Evolutionary conservation across 2,888 invertebrate species (phyloP).

Genomic region (Acanthosepion pharaonis): DNA sequence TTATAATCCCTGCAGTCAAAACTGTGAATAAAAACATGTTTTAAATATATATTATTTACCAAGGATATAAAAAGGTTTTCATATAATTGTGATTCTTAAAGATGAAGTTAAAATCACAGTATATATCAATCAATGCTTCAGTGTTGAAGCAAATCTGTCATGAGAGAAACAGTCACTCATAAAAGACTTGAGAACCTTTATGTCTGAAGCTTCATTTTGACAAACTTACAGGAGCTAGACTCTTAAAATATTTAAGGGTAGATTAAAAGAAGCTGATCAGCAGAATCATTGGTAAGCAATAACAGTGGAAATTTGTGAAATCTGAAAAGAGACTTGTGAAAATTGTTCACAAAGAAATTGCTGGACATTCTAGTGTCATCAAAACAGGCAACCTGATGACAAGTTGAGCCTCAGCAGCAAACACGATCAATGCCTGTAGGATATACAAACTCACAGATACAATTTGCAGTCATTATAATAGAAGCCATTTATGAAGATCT

Average conservation of each 20-base stretch:
- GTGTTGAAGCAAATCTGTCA: not conserved
- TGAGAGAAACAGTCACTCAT: not conserved
- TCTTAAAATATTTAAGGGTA: not conserved
- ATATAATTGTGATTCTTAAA: too few relatives aligned
- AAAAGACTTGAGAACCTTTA: not conserved
- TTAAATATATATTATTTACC: too few relatives aligned
- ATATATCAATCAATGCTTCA: too few relatives aligned
- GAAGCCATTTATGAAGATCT: constrained; percentile 13
- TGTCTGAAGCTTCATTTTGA: not conserved
- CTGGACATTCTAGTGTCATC: not conserved
- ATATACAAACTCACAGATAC: not conserved
- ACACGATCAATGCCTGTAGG: not conserved
- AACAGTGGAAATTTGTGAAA: not conserved
- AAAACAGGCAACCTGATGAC: not conserved
- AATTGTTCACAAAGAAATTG: not conserved
- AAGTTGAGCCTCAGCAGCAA: not conserved
- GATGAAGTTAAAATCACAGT: too few relatives aligned
- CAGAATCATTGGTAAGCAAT: not conserved
- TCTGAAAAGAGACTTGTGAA: not conserved
- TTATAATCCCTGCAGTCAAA: too few relatives aligned
- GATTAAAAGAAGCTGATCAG: not conserved
- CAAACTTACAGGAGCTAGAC: not conserved
- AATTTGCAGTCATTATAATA: not conserved
- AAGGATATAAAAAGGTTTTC: too few relatives aligned
- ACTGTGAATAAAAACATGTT: too few relatives aligned